phyloP scores from a whole-genome alignment of 2,113 vertebrate genomes.

The Zosterops pallidus region DNA sequence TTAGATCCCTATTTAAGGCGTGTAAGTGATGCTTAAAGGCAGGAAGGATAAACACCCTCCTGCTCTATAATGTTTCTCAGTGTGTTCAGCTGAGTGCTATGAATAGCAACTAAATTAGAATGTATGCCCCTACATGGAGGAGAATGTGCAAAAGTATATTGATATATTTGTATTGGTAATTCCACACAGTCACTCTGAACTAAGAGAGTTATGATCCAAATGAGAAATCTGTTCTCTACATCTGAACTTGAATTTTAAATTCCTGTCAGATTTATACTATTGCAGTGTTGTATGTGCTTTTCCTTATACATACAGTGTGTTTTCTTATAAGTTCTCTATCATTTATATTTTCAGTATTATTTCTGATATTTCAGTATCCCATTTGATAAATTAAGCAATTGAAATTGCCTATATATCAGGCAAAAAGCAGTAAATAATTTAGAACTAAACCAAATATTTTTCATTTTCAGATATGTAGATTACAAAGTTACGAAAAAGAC shows the following conservation, averaged over 20 bases:
- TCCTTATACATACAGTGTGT: neutral
- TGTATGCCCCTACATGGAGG: neutral
- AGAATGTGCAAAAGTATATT: neutral
- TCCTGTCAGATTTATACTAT: neutral
- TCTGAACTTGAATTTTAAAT: neutral
- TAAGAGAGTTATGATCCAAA: neutral
- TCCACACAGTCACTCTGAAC: neutral
- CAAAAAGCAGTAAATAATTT: neutral
- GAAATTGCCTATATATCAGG: neutral
- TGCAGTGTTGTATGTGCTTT: neutral
- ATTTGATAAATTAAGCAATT: neutral
- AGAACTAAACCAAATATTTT: neutral
- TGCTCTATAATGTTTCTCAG: neutral
- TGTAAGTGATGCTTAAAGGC: neutral
- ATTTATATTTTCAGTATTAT: neutral
- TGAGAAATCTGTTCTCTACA: neutral
- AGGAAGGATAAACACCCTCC: neutral
- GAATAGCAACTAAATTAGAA: neutral
- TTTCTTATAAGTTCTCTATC: neutral
- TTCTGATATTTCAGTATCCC: neutral
- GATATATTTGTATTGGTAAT: neutral
- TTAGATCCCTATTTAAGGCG: neutral
- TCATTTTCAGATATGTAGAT: neutral
- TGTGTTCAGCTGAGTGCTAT: neutral
- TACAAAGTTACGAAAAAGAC: neutral